Base-by-base conservation (phyloP, 2,888 invertebrate genomes). In the Eupithecia centaureata region DNA sequence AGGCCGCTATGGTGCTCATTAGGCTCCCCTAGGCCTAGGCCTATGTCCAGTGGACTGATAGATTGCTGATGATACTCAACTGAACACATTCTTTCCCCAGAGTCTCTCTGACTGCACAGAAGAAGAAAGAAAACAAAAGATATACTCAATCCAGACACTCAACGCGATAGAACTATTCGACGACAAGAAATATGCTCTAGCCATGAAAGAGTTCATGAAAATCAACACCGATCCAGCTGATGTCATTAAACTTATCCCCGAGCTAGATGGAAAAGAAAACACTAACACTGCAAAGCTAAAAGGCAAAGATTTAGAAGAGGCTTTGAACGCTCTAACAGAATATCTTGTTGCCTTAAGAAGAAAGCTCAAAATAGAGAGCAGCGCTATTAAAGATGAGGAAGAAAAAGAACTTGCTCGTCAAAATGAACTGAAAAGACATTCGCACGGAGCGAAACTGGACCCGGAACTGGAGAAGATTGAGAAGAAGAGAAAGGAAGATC, bases 181-280 rank as follows among this genome's bases (percentile, higher is more conserved):
- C 63, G 96, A 96, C 81, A 97, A 97, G 83, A 95, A 97, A 77
- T 99, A 98, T 85, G 94, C 96, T 12, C 96, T 97, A 76, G 97
- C 99, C 0, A 98, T 99, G 97, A 95, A 95, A 64, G 96, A 98
- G 82, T 99, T 99, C 87, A 93, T 96, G 5, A 96, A 97, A 84
- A 94, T 99, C 0, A 96, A 96, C 77, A 98, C 98, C 5, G 99
- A 99, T 91, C 98, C 99, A 0, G 97, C 97, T 56, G 97, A 98
- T 85, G 99, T 99, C 12, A 99, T 99, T 72, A 96, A 98, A 71
- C 92, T 99, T 33, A 99, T 98, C 89, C 99, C 99, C 0, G 97
- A 98, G 83, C 91, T 99, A 60, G 94, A 97, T 59, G 95, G 95
- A 2, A 90, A 83, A 62, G 80, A 80, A 4, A 85, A 83, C 0